Base-by-base conservation (phyloP, 2,113 vertebrate genomes). In the Ctenomys sociabilis region DNA sequence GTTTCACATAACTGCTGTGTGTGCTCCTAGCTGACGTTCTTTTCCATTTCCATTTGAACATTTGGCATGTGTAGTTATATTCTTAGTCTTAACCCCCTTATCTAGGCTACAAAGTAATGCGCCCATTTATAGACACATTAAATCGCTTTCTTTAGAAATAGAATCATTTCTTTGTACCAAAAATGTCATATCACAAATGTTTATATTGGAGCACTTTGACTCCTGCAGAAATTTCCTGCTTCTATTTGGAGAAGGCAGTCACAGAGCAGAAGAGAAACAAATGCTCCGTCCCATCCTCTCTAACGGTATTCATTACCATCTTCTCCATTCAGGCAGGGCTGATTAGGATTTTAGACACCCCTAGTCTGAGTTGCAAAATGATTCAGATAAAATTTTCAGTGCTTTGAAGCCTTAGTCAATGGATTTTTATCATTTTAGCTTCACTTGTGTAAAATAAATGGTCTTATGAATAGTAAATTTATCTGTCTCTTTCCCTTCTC, bases 271-370 rank as follows among this genome's bases (percentile, higher is more conserved):
- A 95, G 30, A 91, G 82, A 97, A 96, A 96, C 94, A 93, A 93
- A 4, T 16, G 68, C 45, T 52, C n/a, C 6, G 8, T 30, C 63
- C 57, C 63, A 37, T 96, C 37, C 35, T 94, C 43, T 57, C 90
- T 97, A 96, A 95, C 72, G 57, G 94, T 90, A 93, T 84, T 73
- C 68, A 88, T 85, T 95, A 92, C 94, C 78, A 95, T 96, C 92
- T 91, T 94, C 54, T 93, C 57, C 70, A 93, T 88, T 95, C 78
- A 82, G 49, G 63, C 43, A 88, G 91, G 96, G 95, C 91, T 96
- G 75, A 95, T 96, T 94, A 93, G 82, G 92, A 95, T 54, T 68
- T 93, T 63, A 95, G 73, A 93, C 22, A 75, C 10, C 45, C 49
- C n/a, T 91, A 59, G 43, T 32, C 61, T 91, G 35, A 94, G 54